These are phyloP conservation scores for Chymomyza amoena DNA, from an alignment of 2,888 invertebrate species.

Conservation along the genomic window DNA sequence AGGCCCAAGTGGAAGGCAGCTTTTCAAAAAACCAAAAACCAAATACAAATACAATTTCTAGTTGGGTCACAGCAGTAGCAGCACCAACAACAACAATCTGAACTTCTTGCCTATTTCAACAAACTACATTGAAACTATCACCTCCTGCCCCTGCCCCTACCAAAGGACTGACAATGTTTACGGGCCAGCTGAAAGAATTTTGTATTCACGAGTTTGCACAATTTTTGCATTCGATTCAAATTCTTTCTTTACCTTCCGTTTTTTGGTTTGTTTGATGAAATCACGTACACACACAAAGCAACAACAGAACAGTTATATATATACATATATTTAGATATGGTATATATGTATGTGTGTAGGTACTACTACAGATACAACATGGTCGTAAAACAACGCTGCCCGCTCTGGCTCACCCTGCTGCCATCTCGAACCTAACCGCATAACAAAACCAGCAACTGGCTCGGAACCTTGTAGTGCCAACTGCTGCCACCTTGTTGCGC, in stretches of 20 bases:
- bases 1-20: background rate
- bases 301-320: slow-evolving; percentile 25
- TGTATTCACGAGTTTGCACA: slow-evolving; percentile 72
- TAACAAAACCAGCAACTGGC: slow-evolving; percentile 7
- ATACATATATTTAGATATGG: slow-evolving; percentile 16
- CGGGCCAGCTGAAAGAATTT: slow-evolving; percentile 35
- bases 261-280: slow-evolving; percentile 68
- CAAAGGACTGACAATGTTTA: background rate
- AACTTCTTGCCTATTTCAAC: background rate
- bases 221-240: slow-evolving; percentile 72
- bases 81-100: slow-evolving; percentile 15
- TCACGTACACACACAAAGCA: slow-evolving; percentile 56
- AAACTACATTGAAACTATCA: background rate
- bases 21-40: background rate
- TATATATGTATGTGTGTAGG: background rate
- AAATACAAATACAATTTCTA: background rate
- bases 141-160: too few species aligned
- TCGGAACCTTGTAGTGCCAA: slow-evolving; percentile 58
- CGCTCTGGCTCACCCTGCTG: background rate
- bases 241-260: slow-evolving; percentile 43
- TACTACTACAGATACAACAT: slow-evolving; percentile 61
- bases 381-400: slow-evolving; percentile 63
- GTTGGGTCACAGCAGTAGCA: background rate
- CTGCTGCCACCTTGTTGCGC: slow-evolving; percentile 49
- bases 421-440: slow-evolving; percentile 4